Evolutionary conservation across 2,888 invertebrate genomes (phyloP).

Genomic region (Chrysopilus asiliformis): DNA sequence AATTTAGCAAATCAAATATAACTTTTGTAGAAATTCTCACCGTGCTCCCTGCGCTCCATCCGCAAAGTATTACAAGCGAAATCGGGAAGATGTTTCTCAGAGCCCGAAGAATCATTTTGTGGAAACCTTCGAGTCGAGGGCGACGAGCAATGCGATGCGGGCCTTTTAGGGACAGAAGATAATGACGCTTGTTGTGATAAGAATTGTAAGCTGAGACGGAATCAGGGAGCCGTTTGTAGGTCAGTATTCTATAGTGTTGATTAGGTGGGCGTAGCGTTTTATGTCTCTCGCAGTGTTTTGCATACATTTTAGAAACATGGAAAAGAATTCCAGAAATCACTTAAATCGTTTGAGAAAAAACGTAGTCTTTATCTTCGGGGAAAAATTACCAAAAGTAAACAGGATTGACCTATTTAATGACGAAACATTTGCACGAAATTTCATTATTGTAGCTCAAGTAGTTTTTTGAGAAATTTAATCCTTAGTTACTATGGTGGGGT

Average conservation of each 20-base stretch:
- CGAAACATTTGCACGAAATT: too few relatives aligned
- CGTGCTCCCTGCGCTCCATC: constrained; percentile 85
- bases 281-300: too few relatives aligned
- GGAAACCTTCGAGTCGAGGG: constrained; percentile 92
- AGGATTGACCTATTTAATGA: too few relatives aligned
- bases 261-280: too few relatives aligned
- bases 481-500: too few relatives aligned
- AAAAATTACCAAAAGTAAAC: too few relatives aligned
- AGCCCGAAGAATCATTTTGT: constrained; percentile 91
- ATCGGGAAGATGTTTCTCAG: constrained; percentile 81
- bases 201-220: constrained; percentile 72
- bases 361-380: too few relatives aligned
- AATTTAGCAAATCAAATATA: background rate
- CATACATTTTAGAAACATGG: too few relatives aligned
- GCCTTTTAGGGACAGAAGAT: constrained; percentile 81
- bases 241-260: constrained; percentile 29
- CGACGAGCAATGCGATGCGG: constrained; percentile 94
- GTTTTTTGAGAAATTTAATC: too few relatives aligned
- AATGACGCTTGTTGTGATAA: constrained; percentile 90
- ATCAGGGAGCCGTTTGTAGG: constrained; percentile 82
- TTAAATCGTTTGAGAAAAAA: too few relatives aligned
- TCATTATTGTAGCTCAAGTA: too few relatives aligned
- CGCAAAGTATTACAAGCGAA: constrained; percentile 86
- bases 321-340: too few relatives aligned
- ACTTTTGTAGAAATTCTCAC: constrained; percentile 68